Conservation (phyloP, 2,888 invertebrate genomes). For the Himalopsyche japonica region DNA sequence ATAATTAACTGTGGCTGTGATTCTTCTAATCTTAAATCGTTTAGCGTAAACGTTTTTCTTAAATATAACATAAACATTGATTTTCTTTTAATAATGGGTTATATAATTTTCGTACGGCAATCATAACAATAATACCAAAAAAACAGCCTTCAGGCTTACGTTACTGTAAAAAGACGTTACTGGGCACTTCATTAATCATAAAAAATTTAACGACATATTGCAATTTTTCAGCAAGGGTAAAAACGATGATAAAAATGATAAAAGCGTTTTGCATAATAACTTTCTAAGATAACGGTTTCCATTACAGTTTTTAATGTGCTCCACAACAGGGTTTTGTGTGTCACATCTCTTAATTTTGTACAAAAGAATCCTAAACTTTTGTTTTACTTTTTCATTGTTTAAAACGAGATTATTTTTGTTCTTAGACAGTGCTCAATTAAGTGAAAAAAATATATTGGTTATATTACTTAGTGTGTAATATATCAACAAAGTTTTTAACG, state of each 20-base stretch:
- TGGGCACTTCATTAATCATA: constrained; percentile 32
- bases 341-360: background rate
- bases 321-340: background rate
- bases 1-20: no score
- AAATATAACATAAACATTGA: no score
- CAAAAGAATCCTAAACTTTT: background rate
- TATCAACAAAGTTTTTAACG: no score
- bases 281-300: constrained; percentile 33
- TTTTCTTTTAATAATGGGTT: no score
- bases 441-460: no score
- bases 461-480: no score
- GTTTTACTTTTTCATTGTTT: background rate
- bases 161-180: background rate
- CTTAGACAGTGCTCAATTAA: no score
- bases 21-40: no score
- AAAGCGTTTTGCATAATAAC: constrained; percentile 34
- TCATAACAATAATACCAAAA: no score
- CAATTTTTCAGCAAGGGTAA: constrained; percentile 22
- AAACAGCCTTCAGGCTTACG: background rate
- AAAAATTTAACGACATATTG: constrained; percentile 38
- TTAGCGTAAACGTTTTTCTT: no score
- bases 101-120: no score
- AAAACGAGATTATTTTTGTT: no score
- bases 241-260: constrained; percentile 30
- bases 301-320: constrained; percentile 18